Percentiles rank a stretch among this genome's conserved stretches.
phyloP scores from a whole-genome alignment of 30 jellyfish, hydroid and myxozoan genomes.

The Cassiopea andromeda region DNA sequence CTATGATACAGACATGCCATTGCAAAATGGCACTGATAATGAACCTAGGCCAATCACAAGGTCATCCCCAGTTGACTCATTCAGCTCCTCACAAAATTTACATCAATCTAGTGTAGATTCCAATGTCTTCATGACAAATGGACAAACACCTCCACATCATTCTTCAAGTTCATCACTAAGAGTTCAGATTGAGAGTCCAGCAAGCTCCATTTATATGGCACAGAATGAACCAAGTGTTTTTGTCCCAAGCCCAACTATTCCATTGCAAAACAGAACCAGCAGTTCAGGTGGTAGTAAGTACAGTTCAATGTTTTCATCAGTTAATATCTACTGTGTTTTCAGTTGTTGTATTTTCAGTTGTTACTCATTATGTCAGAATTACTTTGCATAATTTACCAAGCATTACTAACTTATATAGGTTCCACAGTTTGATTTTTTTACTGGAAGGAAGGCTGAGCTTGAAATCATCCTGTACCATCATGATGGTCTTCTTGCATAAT shows the following conservation, averaged over 20 bases:
- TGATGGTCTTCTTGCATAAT: no score
- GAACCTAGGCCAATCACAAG: constrained; percentile 15
- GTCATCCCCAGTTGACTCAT: not conserved
- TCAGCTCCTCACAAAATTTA: constrained; percentile 2
- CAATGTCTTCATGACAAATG: constrained; percentile 10
- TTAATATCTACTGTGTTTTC: no score
- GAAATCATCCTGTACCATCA: no score
- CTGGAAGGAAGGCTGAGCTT: no score
- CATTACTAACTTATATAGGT: no score
- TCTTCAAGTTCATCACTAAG: constrained; percentile 12
- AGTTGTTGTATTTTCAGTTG: no score
- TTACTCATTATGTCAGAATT: no score
- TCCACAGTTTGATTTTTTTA: no score
- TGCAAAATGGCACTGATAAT: constrained; percentile 12
- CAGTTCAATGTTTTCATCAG: not conserved
- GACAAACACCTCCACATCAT: not conserved
- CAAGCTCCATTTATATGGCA: constrained; percentile 36
- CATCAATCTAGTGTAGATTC: not conserved
- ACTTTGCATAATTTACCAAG: no score
- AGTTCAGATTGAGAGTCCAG: constrained; percentile 38
- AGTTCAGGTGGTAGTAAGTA: constrained; percentile 22
- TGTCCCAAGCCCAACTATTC: constrained; percentile 66
- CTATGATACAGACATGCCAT: constrained; percentile 39
- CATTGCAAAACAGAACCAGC: constrained; percentile 34
- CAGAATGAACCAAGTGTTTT: constrained; percentile 26